Base-by-base conservation (phyloP, 2,888 invertebrate genomes). In the Anticlea derivata region DNA sequence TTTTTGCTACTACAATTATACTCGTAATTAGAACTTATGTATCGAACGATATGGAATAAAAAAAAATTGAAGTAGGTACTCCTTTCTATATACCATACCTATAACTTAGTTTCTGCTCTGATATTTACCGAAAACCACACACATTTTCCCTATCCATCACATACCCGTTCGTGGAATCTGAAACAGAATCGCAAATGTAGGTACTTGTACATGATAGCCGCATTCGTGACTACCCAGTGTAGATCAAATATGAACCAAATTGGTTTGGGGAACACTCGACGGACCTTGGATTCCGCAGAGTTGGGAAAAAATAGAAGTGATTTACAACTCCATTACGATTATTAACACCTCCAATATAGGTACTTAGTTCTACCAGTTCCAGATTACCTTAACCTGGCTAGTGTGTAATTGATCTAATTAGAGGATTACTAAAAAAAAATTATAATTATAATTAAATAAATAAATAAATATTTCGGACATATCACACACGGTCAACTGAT, bases 141-240 rank as follows among this genome's bases (percentile, higher is more conserved):
- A 58, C 60, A 63, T 68, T 69, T 68, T 54, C 50, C 55, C 51
- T 58, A 66, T 61, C 60, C 60, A 65, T 64, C 60, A 61, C 50
- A 54, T 41, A 45, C 58, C 58, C 63, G 60, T 22, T 23, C 59
- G 61, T 63, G 52, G 61, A 63, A 61, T 65, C 66, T 50, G 63
- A 76, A 80, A 80, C 78, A 65, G 81, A 81, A 80, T 80, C 65
- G 58, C 67, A 79, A 78, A 81, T 80, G 72, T 69, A 56, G 55
- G 47, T 31, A 61, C 68, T 65, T 66, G 65, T 29, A 61, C 67
- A 63, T 66, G 66, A 70, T 70, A 64, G 65, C 24, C 51, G 65
- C 67, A 69, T 66, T 70, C 69, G 70, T 67, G 69, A 74, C 70
- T 77, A 66, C 71, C 74, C 72, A 65, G 69, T 73, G 67, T 66